A percentile compares a stretch with the other conserved stretches of the same genome.
These are phyloP conservation scores for Calidris pygmaea DNA, from an alignment of 2,113 vertebrate species.

Conservation along the genomic window DNA sequence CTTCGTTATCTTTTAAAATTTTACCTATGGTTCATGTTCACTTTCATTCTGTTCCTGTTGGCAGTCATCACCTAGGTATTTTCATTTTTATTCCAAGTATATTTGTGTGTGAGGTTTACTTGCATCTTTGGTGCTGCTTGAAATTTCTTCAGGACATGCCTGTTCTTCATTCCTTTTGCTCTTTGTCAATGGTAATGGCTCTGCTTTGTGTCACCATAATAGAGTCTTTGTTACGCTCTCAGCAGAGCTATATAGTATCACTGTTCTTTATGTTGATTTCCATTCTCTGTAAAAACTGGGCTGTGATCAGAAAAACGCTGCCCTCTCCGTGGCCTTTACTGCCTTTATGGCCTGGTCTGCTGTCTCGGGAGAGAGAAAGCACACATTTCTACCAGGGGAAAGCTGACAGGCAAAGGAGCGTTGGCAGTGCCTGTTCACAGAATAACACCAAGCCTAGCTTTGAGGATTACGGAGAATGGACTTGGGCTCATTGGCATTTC, in stretches of 20 bases:
- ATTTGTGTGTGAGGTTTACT: neutral
- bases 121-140: neutral
- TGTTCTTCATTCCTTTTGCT: conserved; percentile 17
- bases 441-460: neutral
- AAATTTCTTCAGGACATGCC: conserved; percentile 45
- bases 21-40: neutral
- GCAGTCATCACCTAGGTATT: neutral
- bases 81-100: neutral
- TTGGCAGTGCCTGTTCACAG: neutral
- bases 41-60: neutral
- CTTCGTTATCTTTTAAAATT: neutral
- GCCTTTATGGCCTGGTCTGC: neutral
- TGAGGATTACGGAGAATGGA: neutral
- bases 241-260: conserved; percentile 2
- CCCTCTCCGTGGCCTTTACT: neutral
- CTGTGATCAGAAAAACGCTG: neutral
- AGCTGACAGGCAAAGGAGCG: neutral
- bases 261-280: conserved; percentile 28
- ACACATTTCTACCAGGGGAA: neutral
- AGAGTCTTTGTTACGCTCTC: neutral
- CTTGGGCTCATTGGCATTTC: neutral
- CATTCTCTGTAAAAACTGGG: neutral
- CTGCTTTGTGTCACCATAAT: conserved; percentile 24
- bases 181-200: conserved; percentile 4
- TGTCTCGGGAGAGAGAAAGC: neutral